Evolutionary conservation across 2,888 invertebrate genomes (phyloP).

Genomic region (Meghimatium bilineatum): DNA sequence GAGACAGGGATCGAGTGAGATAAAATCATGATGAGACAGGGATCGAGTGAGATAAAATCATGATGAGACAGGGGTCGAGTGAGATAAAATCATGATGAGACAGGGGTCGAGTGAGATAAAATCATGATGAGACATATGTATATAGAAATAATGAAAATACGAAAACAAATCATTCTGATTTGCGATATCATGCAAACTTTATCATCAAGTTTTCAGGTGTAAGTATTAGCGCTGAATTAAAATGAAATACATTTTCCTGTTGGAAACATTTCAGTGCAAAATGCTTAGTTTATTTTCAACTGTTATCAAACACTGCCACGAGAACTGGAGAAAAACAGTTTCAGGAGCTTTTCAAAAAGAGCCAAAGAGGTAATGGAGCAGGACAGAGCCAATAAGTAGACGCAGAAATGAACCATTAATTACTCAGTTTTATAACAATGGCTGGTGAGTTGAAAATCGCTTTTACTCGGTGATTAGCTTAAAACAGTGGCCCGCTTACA

Average conservation of each 20-base stretch:
- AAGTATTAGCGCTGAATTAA: constrained; percentile 22
- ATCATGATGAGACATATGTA: background rate
- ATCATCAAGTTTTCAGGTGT: constrained; percentile 24
- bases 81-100: no score
- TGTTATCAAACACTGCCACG: constrained; percentile 7
- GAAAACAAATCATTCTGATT: background rate
- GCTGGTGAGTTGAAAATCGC: constrained; percentile 37
- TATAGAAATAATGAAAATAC: background rate
- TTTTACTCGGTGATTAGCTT: constrained; percentile 38
- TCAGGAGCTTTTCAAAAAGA: constrained; percentile 24
- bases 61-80: background rate
- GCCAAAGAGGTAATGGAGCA: constrained; percentile 39
- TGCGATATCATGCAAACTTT: background rate
- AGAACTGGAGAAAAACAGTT: background rate
- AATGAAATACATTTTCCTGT: constrained; percentile 31
- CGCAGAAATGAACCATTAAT: constrained; percentile 45
- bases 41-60: background rate
- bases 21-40: no score
- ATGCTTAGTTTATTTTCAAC: constrained; percentile 24
- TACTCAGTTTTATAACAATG: constrained; percentile 33
- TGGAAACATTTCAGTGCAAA: constrained; percentile 26
- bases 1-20: no score
- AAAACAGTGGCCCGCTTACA: constrained; percentile 27
- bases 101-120: background rate
- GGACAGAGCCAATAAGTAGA: constrained; percentile 35